Evolutionary conservation across 2,797 vertebrate genomes (phyloP), one percentile per base, ranked within the genome.

Genomic region (Taenioides sp.): DNA sequence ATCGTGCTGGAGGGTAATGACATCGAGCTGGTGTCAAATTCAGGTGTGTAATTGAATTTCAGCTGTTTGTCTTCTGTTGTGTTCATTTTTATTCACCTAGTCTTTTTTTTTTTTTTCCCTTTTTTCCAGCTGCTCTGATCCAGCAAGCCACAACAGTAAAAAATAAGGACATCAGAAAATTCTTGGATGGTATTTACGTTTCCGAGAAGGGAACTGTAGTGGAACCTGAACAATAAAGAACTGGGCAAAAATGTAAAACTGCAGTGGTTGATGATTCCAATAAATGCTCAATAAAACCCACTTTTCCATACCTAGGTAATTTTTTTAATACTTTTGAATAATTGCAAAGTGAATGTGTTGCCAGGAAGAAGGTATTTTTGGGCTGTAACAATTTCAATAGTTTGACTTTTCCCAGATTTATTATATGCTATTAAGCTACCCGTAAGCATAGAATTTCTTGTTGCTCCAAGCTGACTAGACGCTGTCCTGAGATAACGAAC

Each of bases 111-210:
- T 23, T 47, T 47, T 7, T 70, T 70, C 34, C 25, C 25, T 7
- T 71, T 70, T 7, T 94, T 94, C 52, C 84, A 99, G 98, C 97
- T 81, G 97, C 98, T 90, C 94, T 99, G 88, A 99, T 99, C 91
- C 98, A 99, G 90, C 97, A 99, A 90, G 97, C 98, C 74, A 99
- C 97, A 73, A 98, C 98, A 78, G 97, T 98, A 74, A 99, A 99
- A 95, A 99, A 99, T 85, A 99, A 99, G 92, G 98, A 99, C 95
- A 99, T 99, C 94, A 93, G 97, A 85, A 99, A 99, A 81, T 99
- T 99, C 93, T 95, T 99, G 95, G 97, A 98, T 1, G 97, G 98
- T 87, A 98, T 99, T 92, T 99, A 99, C 72, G 97, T 99, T 65
- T 98, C 97, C 0, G 98, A 99, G 91, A 99, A 98, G 86, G 97